These are phyloP conservation scores for Emmelina monodactyla DNA, from an alignment of 2,888 invertebrate genomes.

Conservation along the genomic window DNA sequence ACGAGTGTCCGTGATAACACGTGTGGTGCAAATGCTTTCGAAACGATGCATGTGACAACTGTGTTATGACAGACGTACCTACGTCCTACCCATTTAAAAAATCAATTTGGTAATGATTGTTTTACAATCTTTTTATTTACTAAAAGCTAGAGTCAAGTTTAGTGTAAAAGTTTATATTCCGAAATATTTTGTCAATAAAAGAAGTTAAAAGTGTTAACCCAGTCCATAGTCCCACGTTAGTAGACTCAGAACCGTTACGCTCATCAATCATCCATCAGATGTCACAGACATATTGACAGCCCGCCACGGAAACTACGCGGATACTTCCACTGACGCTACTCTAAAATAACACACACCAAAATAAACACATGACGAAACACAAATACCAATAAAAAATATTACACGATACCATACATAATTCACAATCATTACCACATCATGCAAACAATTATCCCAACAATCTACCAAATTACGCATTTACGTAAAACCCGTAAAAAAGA, in stretches of 20 bases:
- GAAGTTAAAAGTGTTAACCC: too few relatives aligned
- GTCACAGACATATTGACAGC: slow-evolving; percentile 61
- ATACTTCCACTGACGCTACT: slow-evolving; percentile 12
- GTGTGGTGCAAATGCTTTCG: slow-evolving; percentile 3
- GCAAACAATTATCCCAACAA: background rate
- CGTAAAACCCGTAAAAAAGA: background rate
- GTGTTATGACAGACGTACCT: too few relatives aligned
- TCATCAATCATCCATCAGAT: slow-evolving; percentile 65
- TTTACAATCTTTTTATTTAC: too few relatives aligned
- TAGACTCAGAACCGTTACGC: slow-evolving; percentile 52
- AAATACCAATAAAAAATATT: background rate
- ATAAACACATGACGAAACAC: background rate
- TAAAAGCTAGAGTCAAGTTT: too few relatives aligned
- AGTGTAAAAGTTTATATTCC: too few relatives aligned
- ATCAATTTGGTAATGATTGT: too few relatives aligned
- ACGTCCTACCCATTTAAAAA: too few relatives aligned
- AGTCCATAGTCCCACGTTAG: too few relatives aligned
- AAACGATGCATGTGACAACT: too few relatives aligned
- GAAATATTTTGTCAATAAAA: too few relatives aligned
- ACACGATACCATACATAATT: background rate
- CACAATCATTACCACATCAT: slow-evolving; percentile 1
- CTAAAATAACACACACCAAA: slow-evolving; percentile 4
- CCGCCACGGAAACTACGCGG: slow-evolving; percentile 32
- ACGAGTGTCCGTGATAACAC: slow-evolving; percentile 7
- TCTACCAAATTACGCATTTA: slow-evolving; percentile 1